Evolutionary conservation across 2,797 vertebrate species (phyloP).

Genomic region (Kryptopterus vitreolus): DNA sequence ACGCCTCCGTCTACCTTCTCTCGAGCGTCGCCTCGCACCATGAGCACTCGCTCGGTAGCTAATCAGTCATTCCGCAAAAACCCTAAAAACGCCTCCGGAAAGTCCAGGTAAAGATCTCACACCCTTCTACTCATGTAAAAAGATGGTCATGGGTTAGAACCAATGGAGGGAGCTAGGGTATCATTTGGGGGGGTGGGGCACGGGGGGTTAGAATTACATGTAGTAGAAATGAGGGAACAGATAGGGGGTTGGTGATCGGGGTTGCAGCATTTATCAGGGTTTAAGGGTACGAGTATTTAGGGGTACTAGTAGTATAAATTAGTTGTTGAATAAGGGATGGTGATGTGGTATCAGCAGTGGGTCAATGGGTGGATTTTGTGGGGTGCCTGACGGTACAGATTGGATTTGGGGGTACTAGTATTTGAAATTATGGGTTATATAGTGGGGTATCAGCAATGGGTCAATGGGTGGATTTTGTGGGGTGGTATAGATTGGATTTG

Average conservation of each 20-base stretch:
- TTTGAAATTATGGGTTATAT: too few species aligned
- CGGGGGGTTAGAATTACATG: not conserved
- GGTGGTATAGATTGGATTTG: too few species aligned
- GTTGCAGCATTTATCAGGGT: not conserved
- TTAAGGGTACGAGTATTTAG: too few species aligned
- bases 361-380: too few species aligned
- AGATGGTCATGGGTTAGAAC: not conserved
- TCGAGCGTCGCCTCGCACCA: slow-evolving; percentile 88
- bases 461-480: too few species aligned
- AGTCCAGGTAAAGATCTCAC: slow-evolving; percentile 84
- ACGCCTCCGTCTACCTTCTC: slow-evolving; percentile 91
- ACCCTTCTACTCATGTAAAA: not conserved
- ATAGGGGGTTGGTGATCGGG: not conserved
- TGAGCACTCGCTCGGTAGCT: slow-evolving; percentile 90
- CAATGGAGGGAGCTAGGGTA: not conserved
- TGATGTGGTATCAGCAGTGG: not conserved
- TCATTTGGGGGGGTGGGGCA: too few species aligned
- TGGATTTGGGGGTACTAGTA: too few species aligned
- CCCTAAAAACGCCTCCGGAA: slow-evolving; percentile 90
- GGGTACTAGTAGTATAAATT: not conserved
- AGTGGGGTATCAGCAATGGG: not conserved
- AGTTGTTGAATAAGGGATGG: not conserved
- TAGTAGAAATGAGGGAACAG: too few species aligned
- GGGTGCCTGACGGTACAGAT: too few species aligned
- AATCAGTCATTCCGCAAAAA: slow-evolving; percentile 97